phyloP scores from a whole-genome alignment of 2,113 vertebrate species.

The Notechis scutatus region DNA sequence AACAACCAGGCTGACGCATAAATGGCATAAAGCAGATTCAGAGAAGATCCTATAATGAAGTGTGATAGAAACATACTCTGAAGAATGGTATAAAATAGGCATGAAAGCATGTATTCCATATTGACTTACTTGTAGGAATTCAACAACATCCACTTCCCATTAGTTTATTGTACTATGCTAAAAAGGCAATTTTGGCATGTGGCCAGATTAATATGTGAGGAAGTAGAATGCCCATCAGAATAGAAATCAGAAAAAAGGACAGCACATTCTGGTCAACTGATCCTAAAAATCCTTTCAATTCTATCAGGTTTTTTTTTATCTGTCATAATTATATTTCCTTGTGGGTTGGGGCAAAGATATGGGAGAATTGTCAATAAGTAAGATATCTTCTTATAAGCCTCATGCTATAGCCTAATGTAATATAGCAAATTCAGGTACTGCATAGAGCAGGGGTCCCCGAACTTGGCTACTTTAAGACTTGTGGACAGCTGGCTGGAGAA shows the following conservation, averaged over 20 bases:
- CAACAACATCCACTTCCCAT: neutral
- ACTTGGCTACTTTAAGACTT: too few relatives aligned
- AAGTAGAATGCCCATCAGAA: neutral
- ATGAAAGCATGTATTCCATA: neutral
- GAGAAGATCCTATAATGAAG: neutral
- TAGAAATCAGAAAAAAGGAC: neutral
- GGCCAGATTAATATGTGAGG: neutral
- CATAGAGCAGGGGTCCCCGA: neutral
- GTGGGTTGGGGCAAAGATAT: neutral
- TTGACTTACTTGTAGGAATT: neutral
- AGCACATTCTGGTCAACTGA: neutral
- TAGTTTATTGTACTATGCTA: neutral
- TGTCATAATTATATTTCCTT: neutral
- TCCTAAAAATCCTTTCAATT: neutral
- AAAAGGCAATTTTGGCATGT: neutral
- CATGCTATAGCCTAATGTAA: neutral
- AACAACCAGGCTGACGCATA: neutral
- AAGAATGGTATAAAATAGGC: neutral
- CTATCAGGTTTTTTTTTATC: neutral
- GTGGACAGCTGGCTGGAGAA: too few relatives aligned
- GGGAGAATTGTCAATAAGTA: neutral
- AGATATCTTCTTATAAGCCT: neutral
- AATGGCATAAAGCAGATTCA: neutral
- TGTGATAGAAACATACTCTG: neutral
- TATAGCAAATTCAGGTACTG: neutral